Evolutionary conservation across 2,888 invertebrate genomes (phyloP), one percentile per base, ranked within the genome.

Genomic region (Mactromeris polynyma): DNA sequence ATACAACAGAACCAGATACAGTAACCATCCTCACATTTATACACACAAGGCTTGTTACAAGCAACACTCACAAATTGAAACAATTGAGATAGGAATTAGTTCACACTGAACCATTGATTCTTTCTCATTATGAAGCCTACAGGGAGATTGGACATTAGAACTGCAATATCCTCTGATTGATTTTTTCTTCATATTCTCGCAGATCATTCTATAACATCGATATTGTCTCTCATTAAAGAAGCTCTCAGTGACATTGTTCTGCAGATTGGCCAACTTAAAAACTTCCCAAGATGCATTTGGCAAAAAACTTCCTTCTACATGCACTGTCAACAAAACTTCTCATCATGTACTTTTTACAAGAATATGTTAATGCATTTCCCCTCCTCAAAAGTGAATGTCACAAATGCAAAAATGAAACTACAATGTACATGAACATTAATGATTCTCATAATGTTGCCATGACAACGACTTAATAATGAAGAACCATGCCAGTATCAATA

Each of bases 151-250:
- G 73, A 73, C 73, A 73, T 36, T 73, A 36, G 19, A 4, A 73
- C 31, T 33, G 33, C 26, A 73, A 73, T 73, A 73, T 33, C 17
- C 36, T 73, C 40, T 21, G 14, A 83, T 83, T 83, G 83, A 83
- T 83, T 83, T 82, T 81, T 83, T 26, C 83, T 73, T 36, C 73
- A 73, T 82, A 64, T 69, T 69, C 69, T 73, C 83, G 73, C 42
- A 42, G 64, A 83, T 83, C 73, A 81, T 31, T 36, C 83, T 83
- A 54, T 9, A 46, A 42, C 46, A 64, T 82, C 64, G 64, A 26
- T 69, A 83, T 83, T 64, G 38, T 73, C 73, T 73, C n/a, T 38
- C 73, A 83, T 69, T 83, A 69, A 73, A 73, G 40, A 54, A 36
- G 46, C 42, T 64, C 38, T n/a, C 40, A 46, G 21, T 83, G 73